A percentile compares a stretch with the other conserved stretches of the same genome.
phyloP scores from a whole-genome alignment of 2,888 invertebrate genomes.

The Holacanthella duospinosa region DNA sequence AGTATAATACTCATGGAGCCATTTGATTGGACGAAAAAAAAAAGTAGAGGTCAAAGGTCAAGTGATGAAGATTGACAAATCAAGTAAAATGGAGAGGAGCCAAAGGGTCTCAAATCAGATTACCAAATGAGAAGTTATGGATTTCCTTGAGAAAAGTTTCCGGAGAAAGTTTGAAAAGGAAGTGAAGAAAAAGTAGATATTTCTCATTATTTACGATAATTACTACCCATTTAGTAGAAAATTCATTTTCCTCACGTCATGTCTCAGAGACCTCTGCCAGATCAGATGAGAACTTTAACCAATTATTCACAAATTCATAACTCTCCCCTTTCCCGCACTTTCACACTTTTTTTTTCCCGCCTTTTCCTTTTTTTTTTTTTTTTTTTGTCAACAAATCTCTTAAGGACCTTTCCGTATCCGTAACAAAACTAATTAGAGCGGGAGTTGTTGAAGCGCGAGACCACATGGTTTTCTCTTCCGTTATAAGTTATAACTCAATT shows the following conservation, averaged over 20 bases:
- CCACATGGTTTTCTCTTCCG: too few relatives aligned
- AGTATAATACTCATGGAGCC: too few relatives aligned
- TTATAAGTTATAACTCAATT: too few relatives aligned
- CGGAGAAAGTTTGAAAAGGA: slow-evolving; percentile 21
- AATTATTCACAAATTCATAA: neutral
- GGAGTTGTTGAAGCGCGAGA: too few relatives aligned
- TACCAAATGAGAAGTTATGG: slow-evolving; percentile 37
- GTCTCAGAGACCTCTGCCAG: neutral
- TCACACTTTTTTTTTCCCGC: slow-evolving; percentile 9
- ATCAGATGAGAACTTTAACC: neutral
- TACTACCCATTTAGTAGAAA: slow-evolving; percentile 8
- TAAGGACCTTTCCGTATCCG: too few relatives aligned
- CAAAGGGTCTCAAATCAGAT: slow-evolving; percentile 27
- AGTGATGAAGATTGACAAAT: neutral
- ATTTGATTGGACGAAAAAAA: neutral
- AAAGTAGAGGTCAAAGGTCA: neutral
- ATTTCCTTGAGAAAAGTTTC: slow-evolving; percentile 26
- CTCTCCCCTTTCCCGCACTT: slow-evolving; percentile 17
- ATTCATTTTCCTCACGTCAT: neutral
- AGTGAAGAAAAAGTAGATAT: slow-evolving; percentile 24
- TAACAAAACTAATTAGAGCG: too few relatives aligned
- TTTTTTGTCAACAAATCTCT: too few relatives aligned
- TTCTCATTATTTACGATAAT: slow-evolving; percentile 37
- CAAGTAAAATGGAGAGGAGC: neutral
- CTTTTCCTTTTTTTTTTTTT: too few relatives aligned